These are phyloP conservation scores for Plemyria rubiginata DNA, from an alignment of 2,888 invertebrate genomes.

Conservation along the genomic window DNA sequence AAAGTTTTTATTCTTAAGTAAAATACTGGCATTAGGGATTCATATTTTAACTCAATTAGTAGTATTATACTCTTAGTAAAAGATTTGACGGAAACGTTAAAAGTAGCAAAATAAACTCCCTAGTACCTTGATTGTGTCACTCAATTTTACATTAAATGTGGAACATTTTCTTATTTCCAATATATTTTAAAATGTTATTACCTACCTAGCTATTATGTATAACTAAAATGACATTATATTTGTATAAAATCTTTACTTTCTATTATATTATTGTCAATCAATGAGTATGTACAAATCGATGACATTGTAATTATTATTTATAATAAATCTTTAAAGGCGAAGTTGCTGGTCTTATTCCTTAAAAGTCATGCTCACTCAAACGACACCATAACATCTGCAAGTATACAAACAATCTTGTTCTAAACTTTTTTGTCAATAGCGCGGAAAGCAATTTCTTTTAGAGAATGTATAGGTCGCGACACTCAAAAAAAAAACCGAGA, in stretches of 20 bases:
- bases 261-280: constrained; percentile 75
- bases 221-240: constrained; percentile 80
- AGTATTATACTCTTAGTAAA: constrained; percentile 45
- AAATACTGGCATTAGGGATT: constrained; percentile 76
- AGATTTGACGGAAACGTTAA: constrained; percentile 32
- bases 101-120: constrained; percentile 20
- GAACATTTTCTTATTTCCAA: constrained; percentile 66
- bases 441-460: too few species aligned
- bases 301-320: constrained; percentile 77
- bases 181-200: constrained; percentile 60
- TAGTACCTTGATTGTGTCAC: constrained; percentile 30
- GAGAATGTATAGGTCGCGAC: too few species aligned
- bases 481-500: too few species aligned
- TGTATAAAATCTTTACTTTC: constrained; percentile 81
- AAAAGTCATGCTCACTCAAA: neutral
- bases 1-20: constrained; percentile 77
- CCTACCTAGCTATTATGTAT: constrained; percentile 63
- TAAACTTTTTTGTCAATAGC: too few species aligned
- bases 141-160: constrained; percentile 44
- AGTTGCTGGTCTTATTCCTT: constrained; percentile 40
- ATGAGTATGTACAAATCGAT: constrained; percentile 80
- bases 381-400: too few species aligned
- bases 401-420: too few species aligned
- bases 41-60: constrained; percentile 55
- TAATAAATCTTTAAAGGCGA: constrained; percentile 79